Base-by-base conservation (phyloP, 1,140 invertebrate species). In the Chymomyza costata region DNA sequence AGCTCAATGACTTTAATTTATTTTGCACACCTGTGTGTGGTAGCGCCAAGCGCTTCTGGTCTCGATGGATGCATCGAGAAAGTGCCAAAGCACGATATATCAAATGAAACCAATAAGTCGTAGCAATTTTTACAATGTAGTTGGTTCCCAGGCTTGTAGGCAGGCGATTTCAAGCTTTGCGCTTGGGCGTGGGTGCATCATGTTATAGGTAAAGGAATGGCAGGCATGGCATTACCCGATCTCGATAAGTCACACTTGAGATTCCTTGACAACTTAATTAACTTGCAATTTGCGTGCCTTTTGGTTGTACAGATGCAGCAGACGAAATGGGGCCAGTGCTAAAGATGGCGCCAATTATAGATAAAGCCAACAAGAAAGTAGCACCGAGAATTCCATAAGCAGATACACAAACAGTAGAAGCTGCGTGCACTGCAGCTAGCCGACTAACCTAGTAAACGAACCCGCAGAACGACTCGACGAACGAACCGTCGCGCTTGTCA, bases 371-470 rank as follows among this genome's bases (percentile, higher is more conserved):
- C 57, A 68, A 80, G 71, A 78, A 78, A 78, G 71, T 73, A 63
- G 66, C 53, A 50, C 40, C 51, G 49, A 66, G 73, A 80, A 64
- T 78, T 63, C 63, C 67, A 61, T 60, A 50, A 60, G 46, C 50
- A 58, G 52, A 44, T 41, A 38, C 51, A 5, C 39, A 41, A 32
- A 28, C 25, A 28, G 10, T 10, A 28, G 21, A 34, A 30, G 40
- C 17, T 21, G 41, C 39, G 50, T 35, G 44, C 48, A 35, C 50
- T 40, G 6, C 28, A 41, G 62, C 67, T 78, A 78, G 80, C 73
- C 73, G 73, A 78, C 73, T 78, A 78, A 78, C 73, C 73, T 80
- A 78, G 73, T 78, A 78, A 78, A 48, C 64, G 71, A 78, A 80
- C 73, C 50, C 63, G 71, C 71, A 67, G 66, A 71, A 62, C 71